Evolutionary conservation across 2,888 invertebrate genomes (phyloP), one percentile per base, ranked within the genome.

Genomic region (Acleris emargana): DNA sequence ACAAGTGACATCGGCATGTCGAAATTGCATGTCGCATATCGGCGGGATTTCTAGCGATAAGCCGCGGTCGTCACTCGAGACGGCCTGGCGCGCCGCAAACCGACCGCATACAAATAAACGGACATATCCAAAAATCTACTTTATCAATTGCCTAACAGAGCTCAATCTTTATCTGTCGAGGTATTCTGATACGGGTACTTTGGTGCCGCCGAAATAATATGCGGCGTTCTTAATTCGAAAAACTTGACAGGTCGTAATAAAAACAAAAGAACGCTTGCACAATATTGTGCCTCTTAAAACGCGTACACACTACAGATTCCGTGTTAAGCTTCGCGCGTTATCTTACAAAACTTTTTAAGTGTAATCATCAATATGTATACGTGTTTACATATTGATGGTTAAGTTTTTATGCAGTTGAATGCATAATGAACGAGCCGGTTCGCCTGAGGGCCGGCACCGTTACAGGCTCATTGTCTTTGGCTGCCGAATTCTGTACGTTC

Each of bases 361-460:
- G 59, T 64, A 60, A 64, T 64, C 64, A 64, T 64, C 60, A 64
- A 64, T 64, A 64, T 64, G 54, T 50, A 64, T 60, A 60, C 55
- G 50, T 64, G 55, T 60, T 64, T 50, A 78, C 72, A 76, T 81
- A 81, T 80, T 78, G 79, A 80, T 79, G 77, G 80, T 78, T 81
- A 80, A 76, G 76, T 83, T 80, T 86, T 81, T 71, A 78, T 80
- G 78, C 74, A 73, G 76, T 76, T 73, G 74, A 71, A 82, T 86
- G 83, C 81, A 86, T 89, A 82, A 86, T 86, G 79, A 78, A 83
- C 83, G 77, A 70, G 70, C 70, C 42, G 67, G 69, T 73, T 73
- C 75, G 81, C 82, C 83, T 73, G 75, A 73, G 76, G 79, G 77
- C 77, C 75, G 78, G 74, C 83, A 86, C 90, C 88, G 90, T 89